Evolutionary conservation across 2,888 invertebrate species (phyloP), one percentile per base, ranked within the genome.

Genomic region (Drosophila pullipes): DNA sequence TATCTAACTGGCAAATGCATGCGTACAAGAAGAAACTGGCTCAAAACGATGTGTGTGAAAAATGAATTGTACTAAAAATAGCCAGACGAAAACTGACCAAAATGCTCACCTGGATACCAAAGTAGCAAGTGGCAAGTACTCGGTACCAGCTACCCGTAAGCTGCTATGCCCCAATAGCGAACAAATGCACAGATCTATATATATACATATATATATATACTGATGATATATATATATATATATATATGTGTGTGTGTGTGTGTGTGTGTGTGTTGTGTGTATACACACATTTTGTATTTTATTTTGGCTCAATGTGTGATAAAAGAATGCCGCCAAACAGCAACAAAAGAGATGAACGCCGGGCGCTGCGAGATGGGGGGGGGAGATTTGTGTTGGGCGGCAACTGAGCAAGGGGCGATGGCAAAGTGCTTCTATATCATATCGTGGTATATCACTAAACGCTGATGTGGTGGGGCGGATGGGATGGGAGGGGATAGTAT

Each of bases 311-410:
- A 64, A 75, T 61, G 66, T 64, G 71, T 80, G 81, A 80, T 78
- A 66, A 80, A 80, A 80, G 81, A 80, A 80, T 80, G 78, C 78
- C 71, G 78, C 70, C 64, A 67, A 64, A 60, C 49, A 59, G 31
- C 50, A 74, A 63, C 65, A 65, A 65, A 41, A 69, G 55, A 44
- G 49, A 41, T 35, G 49, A 52, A 30, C 22, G 31, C 47, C 16
- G 16, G 22, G 9, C 31, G 49, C n/a, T n/a, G 39, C 39, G 47
- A 7, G n/a, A 47, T 31, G 35, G 22, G 22, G 22, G 28, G 25
- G 33, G 13, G 13, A 13, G 31, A 10, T 39, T 25, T 11, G 18
- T 6, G 22, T 0, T 22, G 35, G 44, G 37, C 9, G n/a, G n/a
- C 18, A 16, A 16, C 6, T 18, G n/a, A 31, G 59, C 53, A 55